Percentiles rank a stretch among this genome's conserved stretches.
Conservation (phyloP, 2,797 vertebrate genomes). For the Paratrypauchen microcephalus region DNA sequence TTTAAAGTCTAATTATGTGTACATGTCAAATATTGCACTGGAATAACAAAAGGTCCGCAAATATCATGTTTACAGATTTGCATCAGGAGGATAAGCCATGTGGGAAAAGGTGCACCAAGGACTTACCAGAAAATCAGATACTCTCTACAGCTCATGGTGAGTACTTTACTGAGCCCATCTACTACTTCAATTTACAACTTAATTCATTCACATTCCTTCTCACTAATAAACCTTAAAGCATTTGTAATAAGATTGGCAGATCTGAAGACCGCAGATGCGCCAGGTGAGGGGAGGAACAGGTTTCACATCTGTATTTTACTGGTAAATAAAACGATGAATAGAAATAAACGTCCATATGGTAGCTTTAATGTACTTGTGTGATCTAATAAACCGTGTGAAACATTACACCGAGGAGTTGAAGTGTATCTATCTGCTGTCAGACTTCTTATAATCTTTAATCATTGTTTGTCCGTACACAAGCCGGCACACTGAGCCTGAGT, state of each 20-base stretch:
- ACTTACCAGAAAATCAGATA: conserved; percentile 4
- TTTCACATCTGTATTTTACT: no score
- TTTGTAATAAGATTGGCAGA: no score
- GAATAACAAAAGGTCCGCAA: background rate
- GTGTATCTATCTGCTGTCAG: background rate
- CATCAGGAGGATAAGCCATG: conserved; percentile 1
- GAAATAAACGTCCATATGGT: no score
- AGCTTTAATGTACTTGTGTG: background rate
- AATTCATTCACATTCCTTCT: no score
- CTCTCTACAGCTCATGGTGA: conserved; percentile 22
- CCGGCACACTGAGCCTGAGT: background rate
- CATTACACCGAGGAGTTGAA: background rate
- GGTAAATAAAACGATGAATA: no score
- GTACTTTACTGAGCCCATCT: conserved; percentile 12
- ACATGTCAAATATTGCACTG: background rate
- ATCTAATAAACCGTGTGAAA: background rate
- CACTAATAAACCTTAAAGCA: no score
- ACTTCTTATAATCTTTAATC: background rate
- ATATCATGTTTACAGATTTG: conserved; percentile 50
- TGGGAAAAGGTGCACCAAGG: background rate
- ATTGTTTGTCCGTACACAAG: background rate
- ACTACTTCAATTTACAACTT: no score
- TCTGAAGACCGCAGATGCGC: no score
- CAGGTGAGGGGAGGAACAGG: no score
- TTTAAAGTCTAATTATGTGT: background rate